A percentile compares a stretch with the other conserved stretches of the same genome.
These are phyloP conservation scores for Tenthredo livida DNA, from an alignment of 2,888 invertebrate species.

Conservation along the genomic window DNA sequence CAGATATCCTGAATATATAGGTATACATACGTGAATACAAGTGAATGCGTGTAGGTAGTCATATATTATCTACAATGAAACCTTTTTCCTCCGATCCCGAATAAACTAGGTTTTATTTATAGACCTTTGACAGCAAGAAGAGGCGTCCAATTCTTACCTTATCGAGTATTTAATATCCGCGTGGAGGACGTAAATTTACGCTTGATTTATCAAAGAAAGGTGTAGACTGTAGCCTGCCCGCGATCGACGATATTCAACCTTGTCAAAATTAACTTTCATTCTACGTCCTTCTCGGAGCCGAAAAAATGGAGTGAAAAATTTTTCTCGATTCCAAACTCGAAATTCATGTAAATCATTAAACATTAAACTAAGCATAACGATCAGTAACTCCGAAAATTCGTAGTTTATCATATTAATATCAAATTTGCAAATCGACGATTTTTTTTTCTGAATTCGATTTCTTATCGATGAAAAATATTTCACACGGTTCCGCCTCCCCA, in stretches of 20 bases:
- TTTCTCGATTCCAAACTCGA: not conserved
- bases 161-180: not conserved
- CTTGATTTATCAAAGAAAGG: not conserved
- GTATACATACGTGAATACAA: not conserved
- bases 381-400: no score
- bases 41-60: not conserved
- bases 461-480: not conserved
- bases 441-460: not conserved
- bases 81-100: not conserved
- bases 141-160: not conserved
- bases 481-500: not conserved
- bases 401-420: no score
- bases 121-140: not conserved
- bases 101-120: conserved; percentile 7
- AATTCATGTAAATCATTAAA: not conserved
- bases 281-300: not conserved
- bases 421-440: no score
- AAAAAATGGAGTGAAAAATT: not conserved
- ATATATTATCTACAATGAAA: not conserved
- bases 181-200: not conserved
- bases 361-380: no score
- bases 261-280: not conserved
- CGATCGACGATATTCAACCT: not conserved
- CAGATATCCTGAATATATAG: not conserved
- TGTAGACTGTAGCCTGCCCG: not conserved